Percentiles rank a stretch among this genome's conserved stretches.
Conservation (phyloP, 64 coral and sea anemone genomes). For the Anthopleura sola region DNA sequence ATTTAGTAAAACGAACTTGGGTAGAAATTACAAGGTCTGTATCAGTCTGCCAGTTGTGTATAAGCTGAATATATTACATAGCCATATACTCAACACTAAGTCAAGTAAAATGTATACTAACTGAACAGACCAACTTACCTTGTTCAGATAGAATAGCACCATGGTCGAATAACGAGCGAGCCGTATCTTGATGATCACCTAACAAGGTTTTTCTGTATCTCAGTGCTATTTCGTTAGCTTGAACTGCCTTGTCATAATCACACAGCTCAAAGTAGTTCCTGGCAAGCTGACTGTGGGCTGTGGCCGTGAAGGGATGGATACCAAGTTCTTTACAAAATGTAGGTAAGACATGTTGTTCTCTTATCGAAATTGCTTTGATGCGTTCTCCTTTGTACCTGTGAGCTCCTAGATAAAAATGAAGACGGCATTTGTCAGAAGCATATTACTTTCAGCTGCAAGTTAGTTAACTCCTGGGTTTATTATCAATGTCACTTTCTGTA, state of each 20-base stretch:
- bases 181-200: constrained; percentile 31
- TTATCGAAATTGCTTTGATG: constrained; percentile 25
- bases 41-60: neutral
- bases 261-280: constrained; percentile 21
- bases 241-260: constrained; percentile 13
- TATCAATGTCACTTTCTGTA: no score
- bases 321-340: constrained; percentile 46
- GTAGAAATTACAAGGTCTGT: no score
- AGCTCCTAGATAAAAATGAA: no score
- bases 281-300: constrained; percentile 36
- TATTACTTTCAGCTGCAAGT: no score
- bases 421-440: no score
- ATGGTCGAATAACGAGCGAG: constrained; percentile 19
- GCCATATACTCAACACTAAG: neutral
- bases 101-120: neutral
- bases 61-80: neutral
- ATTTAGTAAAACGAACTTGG: neutral
- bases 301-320: constrained; percentile 63
- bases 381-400: neutral
- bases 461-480: no score
- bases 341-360: neutral
- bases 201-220: neutral
- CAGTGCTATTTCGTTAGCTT: constrained; percentile 5
- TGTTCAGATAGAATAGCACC: neutral
- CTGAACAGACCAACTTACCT: neutral